Percentiles rank a stretch among this genome's conserved stretches.
phyloP scores from a whole-genome alignment of 2,888 invertebrate species.

The Calliopum simillimum region DNA sequence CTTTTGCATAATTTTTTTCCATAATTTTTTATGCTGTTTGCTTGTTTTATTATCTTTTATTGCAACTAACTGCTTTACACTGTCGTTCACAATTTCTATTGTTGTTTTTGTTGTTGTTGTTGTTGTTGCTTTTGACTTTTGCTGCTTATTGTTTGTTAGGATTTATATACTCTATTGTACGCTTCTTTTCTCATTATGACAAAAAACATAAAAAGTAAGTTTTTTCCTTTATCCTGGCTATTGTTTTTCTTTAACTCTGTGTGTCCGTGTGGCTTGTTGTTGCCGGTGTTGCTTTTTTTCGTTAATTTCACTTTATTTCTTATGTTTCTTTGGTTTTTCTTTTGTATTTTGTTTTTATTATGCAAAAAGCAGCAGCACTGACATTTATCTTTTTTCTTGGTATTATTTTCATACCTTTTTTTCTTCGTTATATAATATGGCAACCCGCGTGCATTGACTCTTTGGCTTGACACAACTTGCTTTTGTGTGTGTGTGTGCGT shows the following conservation, averaged over 20 bases:
- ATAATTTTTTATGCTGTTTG: conserved; percentile 14
- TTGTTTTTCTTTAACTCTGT: conserved; percentile 22
- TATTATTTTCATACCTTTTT: neutral
- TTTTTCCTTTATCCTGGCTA: conserved; percentile 28
- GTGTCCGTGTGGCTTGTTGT: conserved; percentile 38
- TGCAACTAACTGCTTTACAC: neutral
- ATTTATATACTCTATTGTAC: neutral
- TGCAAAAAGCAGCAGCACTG: conserved; percentile 4
- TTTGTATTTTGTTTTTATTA: neutral
- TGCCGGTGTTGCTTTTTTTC: conserved; percentile 3
- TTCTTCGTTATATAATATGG: neutral
- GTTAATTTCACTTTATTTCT: no score
- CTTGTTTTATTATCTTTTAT: neutral
- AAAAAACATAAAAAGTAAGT: conserved; percentile 15
- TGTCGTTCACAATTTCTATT: neutral
- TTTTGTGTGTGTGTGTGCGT: conserved; percentile 26
- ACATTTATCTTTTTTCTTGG: neutral
- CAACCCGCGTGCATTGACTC: conserved; percentile 20
- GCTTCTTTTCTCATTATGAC: neutral
- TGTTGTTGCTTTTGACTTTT: conserved; percentile 19
- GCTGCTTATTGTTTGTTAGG: conserved; percentile 9
- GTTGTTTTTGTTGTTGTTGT: conserved; percentile 6
- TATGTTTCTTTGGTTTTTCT: no score
- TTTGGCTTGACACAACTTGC: neutral
- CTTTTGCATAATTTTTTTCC: conserved; percentile 11